Evolutionary conservation across 2,797 vertebrate genomes (phyloP).

Genomic region (Thunnus albacares): DNA sequence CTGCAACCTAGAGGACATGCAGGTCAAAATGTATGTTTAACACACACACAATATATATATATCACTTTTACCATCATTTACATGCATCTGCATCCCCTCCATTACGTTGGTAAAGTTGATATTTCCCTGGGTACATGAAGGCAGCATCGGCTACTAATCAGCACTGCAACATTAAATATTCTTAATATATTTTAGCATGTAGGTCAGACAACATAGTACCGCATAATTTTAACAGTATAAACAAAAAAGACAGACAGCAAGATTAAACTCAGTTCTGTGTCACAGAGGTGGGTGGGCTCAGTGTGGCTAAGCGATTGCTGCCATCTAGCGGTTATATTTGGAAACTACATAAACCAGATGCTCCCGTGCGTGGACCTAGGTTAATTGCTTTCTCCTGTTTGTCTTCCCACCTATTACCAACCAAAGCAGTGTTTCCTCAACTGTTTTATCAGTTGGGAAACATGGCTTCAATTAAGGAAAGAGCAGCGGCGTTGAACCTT

Average conservation of each 20-base stretch:
- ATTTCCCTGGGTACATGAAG: neutral
- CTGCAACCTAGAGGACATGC: no score
- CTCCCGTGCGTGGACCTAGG: neutral
- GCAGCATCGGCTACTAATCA: neutral
- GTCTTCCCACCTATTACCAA: rapidly evolving
- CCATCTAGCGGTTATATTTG: slow-evolving; percentile 67
- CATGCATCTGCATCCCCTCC: no score
- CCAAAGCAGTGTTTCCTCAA: neutral
- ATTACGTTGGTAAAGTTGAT: neutral
- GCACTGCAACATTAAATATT: neutral
- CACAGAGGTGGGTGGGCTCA: neutral
- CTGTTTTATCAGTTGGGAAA: no score
- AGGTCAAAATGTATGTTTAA: no score
- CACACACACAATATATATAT: neutral
- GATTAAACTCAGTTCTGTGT: neutral
- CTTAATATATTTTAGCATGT: no score
- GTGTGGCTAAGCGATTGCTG: slow-evolving; percentile 33
- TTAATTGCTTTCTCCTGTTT: neutral
- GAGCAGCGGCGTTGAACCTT: slow-evolving; percentile 79
- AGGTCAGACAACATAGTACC: neutral
- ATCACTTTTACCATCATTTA: no score
- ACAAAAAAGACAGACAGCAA: neutral
- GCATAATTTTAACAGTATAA: neutral
- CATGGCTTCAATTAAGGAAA: slow-evolving; percentile 82
- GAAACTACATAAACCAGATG: neutral